Evolutionary conservation across 1,140 invertebrate genomes (phyloP).

Genomic region (Drosophila pseudoobscura): DNA sequence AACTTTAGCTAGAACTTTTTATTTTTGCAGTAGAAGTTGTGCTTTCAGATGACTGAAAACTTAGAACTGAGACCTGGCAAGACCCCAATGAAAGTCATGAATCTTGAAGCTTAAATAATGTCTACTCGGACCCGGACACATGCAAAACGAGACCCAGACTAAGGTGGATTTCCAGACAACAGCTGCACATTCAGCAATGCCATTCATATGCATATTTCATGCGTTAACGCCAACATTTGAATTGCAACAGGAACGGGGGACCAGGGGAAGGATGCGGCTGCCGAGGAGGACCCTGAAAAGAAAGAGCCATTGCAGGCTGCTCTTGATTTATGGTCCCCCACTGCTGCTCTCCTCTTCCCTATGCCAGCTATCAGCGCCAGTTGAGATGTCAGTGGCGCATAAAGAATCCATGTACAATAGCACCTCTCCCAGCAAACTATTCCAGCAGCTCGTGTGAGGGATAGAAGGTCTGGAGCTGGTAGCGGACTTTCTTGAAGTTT

Average conservation of each 20-base stretch:
- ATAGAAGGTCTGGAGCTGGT: too few species aligned
- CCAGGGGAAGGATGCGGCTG: background rate
- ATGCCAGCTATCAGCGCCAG: slow-evolving; percentile 63
- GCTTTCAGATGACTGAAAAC: slow-evolving; percentile 22
- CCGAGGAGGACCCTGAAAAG: background rate
- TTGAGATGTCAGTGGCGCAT: slow-evolving; percentile 54
- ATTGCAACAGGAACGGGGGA: slow-evolving; percentile 45
- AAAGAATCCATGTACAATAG: too few species aligned
- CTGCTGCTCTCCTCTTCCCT: slow-evolving; percentile 15
- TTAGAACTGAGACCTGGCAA: slow-evolving; percentile 15
- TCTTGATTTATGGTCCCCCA: slow-evolving; percentile 72
- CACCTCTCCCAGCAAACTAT: too few species aligned
- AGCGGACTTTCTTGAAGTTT: background rate
- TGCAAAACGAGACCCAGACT: slow-evolving; percentile 22
- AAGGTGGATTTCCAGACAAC: slow-evolving; percentile 34
- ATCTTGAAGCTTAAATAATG: slow-evolving; percentile 46
- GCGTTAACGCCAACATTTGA: slow-evolving; percentile 82
- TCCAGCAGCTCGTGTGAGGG: too few species aligned
- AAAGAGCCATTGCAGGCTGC: slow-evolving; percentile 50
- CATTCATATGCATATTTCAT: slow-evolving; percentile 79
- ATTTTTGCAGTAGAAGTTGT: slow-evolving; percentile 5
- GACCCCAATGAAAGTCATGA: slow-evolving; percentile 25
- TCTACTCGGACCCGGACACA: slow-evolving; percentile 49
- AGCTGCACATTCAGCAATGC: slow-evolving; percentile 52
- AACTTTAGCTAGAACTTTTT: slow-evolving; percentile 3